phyloP scores from a whole-genome alignment of 2,113 vertebrate genomes.

The Neomonachus schauinslandi region DNA sequence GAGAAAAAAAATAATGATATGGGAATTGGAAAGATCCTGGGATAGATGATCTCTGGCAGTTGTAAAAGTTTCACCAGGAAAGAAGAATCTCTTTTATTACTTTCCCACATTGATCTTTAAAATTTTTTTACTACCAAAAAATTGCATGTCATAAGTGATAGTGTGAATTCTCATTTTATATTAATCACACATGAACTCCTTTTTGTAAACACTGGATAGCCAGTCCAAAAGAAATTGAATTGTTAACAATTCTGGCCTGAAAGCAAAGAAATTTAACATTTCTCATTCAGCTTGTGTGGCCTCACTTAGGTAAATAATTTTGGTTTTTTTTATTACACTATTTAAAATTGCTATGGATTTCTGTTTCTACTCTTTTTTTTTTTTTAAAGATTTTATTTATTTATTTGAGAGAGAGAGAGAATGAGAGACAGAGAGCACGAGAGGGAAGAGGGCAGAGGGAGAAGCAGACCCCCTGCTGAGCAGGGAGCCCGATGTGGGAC shows the following conservation, averaged over 20 bases:
- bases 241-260: neutral
- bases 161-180: neutral
- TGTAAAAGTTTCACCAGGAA: neutral
- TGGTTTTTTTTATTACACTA: neutral
- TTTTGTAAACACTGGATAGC: neutral
- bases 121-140: neutral
- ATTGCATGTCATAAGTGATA: neutral
- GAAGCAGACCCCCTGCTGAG: no score
- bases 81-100: neutral
- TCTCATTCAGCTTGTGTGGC: neutral
- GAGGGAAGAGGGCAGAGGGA: no score
- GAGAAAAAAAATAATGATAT: neutral
- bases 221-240: neutral
- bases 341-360: conserved; percentile 10
- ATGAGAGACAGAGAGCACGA: no score
- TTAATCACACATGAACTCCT: neutral
- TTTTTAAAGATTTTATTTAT: no score
- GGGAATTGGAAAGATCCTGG: neutral
- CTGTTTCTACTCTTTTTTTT: neutral
- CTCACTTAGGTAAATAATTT: neutral
- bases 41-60: neutral
- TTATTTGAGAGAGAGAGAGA: no score
- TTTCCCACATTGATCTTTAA: neutral
- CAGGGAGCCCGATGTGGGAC: no score
- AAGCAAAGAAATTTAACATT: neutral